Base-by-base conservation (phyloP, 2,113 vertebrate genomes). In the Misgurnus anguillicaudatus region DNA sequence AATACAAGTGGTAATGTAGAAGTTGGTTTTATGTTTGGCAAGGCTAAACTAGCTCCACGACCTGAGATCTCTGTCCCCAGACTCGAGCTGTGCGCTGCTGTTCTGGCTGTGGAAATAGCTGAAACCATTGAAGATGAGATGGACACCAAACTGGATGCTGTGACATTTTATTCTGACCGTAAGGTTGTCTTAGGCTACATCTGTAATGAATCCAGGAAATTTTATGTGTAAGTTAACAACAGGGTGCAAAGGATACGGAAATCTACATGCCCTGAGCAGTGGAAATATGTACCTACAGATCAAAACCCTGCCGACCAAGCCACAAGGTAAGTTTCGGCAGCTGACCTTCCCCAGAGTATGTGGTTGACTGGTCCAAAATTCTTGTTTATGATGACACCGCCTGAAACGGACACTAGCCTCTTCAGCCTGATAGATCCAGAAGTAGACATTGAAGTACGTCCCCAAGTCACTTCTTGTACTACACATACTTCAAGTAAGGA, bases 71-170 rank as follows among this genome's bases (percentile, higher is more conserved):
- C 78, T 9, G 19, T 67, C 24, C 72, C 80, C 16, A 19, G 68
- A 5, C 17, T 79, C 2, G 70, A 79, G 5, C 57, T 79, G 16
- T 82, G 82, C 67, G 74, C 79, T 4, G 69, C 81, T 14, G 74
- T 80, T 42, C 61, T 82, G 24, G 83, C 77, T 7, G 80, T 79
- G 21, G 83, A 79, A 9, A 48, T 79, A 19, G n/a, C 57, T 21
- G 57, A 58, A n/a, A 7, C n/a, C 19, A 8, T 58, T 21, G n/a
- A 9, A 2, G 19, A 19, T 21, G 19, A 36, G 8, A 53, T 71
- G 7, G 21, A 71, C 9, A 3, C 21, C 1, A 48, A 51, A 13
- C 6, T 17, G 1, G 31, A 17, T 13, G 4, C 24, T 11, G 13
- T 55, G 4, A 13, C 13, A 13, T 71, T 69, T 31, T 71, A 55